Base-by-base conservation (phyloP, 1,140 invertebrate species). In the Thaumatotibia leucotreta region DNA sequence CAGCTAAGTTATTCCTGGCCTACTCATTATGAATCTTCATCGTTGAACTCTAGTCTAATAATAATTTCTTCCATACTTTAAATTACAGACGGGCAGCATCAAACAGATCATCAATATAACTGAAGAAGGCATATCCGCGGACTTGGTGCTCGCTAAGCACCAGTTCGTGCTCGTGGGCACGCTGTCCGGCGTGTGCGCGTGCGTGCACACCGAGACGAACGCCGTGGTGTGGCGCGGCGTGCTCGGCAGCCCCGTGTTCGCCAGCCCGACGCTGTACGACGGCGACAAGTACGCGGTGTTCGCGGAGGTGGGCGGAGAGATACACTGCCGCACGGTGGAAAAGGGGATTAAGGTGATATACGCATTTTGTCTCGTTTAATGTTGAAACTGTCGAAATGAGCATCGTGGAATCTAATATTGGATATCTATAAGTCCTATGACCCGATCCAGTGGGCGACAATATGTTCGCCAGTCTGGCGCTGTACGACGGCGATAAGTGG, bases 161-260 rank as follows among this genome's bases (percentile, higher is more conserved):
- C 75, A 89, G 11, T 82, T 88, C 67, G 72, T 86, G 22, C 86
- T 93, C 45, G 84, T 92, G 14, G 93, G 92, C 1, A 92, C 94
- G 2, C 84, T 95, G 20, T 92, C 93, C 35, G 94, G 94, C 3
- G 90, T 84, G 14, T 92, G 83, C 66, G 83, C 82, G 0, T 77
- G 94, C 66, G 75, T 92, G 17, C 90, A 92, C 23, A 70, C 93
- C 2, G 72, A 86, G 23, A 82, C 91, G 58, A 82, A 80, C 27
- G 76, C 77, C 11, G 92, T 94, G 1, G 68, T 75, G 49, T 95
- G 94, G 94, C 90, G 84, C 27, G 79, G 81, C 35, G 83, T 90
- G 65, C 72, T 93, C 1, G 66, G 74, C 29, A 92, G 93, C 73
- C 94, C 95, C 4, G 83, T 96, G 64, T 96, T 96, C 83, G 93